Base-by-base conservation (phyloP, 2,888 invertebrate genomes). In the Drosophila helvetica region DNA sequence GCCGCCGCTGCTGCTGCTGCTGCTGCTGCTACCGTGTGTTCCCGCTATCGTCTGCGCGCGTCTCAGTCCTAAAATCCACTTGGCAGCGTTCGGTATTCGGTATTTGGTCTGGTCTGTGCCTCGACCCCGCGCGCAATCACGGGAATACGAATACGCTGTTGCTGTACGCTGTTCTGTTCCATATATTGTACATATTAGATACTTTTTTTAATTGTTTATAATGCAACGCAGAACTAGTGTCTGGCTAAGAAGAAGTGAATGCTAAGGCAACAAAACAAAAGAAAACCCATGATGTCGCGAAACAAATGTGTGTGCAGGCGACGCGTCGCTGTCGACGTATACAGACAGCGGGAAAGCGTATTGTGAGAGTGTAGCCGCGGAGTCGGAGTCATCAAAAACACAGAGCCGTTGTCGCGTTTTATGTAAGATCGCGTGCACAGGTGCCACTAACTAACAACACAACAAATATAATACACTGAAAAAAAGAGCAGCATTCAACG, bases 341-440 rank as follows among this genome's bases (percentile, higher is more conserved):
- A 56, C 55, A 60, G 43, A 27, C 19, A 19, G 60, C 60, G 17
- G 30, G 55, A 57, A 61, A 61, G 58, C 57, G 61, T 61, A 57
- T 61, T 58, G 18, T 19, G 33, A 57, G 25, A n/a, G 61, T 38
- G 46, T 38, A 38, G 6, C 22, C 33, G 46, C 57, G 45, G 58
- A 48, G 22, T 33, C 33, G 25, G 59, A 48, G 61, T 75, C 66
- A 55, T 63, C 75, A 67, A 80, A 87, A 71, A 55, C 47, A 38
- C 62, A 53, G 55, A 53, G 52, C 48, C 53, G 47, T 62, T 43
- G 52, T 38, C 27, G 53, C 55, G 62, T 60, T 68, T 67, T 67
- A 57, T 71, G 56, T 70, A 67, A 68, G 67, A 68, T 71, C 71
- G 71, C 71, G 64, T 71, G 71, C 64, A 63, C 71, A 71, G 71